Conservation (phyloP, 2,888 invertebrate genomes). For the Ypsolopha sequella region DNA sequence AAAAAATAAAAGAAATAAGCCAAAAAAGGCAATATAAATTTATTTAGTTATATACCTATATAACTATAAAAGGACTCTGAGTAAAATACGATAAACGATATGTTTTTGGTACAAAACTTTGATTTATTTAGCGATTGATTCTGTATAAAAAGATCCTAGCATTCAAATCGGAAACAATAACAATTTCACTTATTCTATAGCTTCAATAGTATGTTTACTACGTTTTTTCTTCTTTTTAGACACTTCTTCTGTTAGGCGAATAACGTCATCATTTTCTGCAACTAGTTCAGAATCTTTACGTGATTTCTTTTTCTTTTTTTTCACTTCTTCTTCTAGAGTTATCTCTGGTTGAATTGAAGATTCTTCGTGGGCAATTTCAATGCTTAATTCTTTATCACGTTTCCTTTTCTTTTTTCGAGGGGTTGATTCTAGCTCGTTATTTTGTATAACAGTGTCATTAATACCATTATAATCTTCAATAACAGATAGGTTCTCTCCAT, state of each 20-base stretch:
- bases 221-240: background rate
- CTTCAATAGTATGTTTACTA: constrained; percentile 11
- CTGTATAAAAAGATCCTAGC: too few species aligned
- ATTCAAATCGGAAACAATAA: too few species aligned
- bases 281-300: background rate
- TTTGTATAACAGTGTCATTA: constrained; percentile 7
- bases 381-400: constrained; percentile 21
- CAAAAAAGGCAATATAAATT: too few species aligned
- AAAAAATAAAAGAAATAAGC: too few species aligned
- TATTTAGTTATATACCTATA: too few species aligned
- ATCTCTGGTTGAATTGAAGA: constrained; percentile 3
- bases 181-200: too few species aligned
- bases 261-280: background rate
- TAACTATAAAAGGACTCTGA: too few species aligned
- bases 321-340: constrained; percentile 8
- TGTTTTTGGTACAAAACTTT: too few species aligned
- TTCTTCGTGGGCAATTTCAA: constrained; percentile 14
- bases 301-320: constrained; percentile 4
- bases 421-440: constrained; percentile 16
- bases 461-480: constrained; percentile 6
- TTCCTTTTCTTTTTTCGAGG: constrained; percentile 16
- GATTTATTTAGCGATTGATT: too few species aligned
- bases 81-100: too few species aligned
- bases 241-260: background rate
- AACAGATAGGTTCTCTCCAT: background rate